A percentile compares a stretch with the other conserved stretches of the same genome.
These are phyloP conservation scores for Pharmacophagus antenor DNA, from an alignment of 2,888 invertebrate genomes.

Conservation along the genomic window DNA sequence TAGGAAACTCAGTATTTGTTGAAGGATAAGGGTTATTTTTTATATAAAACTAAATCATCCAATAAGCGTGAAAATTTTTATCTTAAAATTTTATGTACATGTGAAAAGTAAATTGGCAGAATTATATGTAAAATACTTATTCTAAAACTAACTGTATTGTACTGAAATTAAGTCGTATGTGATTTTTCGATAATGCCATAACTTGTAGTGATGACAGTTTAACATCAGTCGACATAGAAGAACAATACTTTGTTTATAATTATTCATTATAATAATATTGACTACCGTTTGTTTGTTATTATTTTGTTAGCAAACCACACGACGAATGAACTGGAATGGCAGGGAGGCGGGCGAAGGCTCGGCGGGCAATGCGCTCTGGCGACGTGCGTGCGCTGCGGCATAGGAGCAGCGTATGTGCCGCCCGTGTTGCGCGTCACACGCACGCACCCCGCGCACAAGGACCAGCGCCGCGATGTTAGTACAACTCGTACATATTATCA, in stretches of 20 bases:
- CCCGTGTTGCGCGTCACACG: constrained; percentile 51
- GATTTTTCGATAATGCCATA: no score
- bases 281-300: background rate
- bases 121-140: background rate
- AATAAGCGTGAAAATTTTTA: no score
- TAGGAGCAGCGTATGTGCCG: constrained; percentile 42
- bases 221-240: background rate
- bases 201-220: no score
- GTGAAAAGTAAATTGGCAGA: background rate
- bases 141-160: no score
- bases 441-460: constrained; percentile 51
- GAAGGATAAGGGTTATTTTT: no score
- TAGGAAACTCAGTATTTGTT: no score
- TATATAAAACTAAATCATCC: no score
- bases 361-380: constrained; percentile 40
- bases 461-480: constrained; percentile 48
- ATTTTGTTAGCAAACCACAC: constrained; percentile 45
- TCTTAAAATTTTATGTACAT: no score
- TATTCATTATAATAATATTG: background rate
- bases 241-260: background rate
- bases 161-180: no score
- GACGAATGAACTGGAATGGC: constrained; percentile 63
- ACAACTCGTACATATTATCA: background rate
- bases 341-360: constrained; percentile 53
- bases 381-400: constrained; percentile 42